Conservation (phyloP, 2,113 vertebrate species). For the Colaptes auratus region DNA sequence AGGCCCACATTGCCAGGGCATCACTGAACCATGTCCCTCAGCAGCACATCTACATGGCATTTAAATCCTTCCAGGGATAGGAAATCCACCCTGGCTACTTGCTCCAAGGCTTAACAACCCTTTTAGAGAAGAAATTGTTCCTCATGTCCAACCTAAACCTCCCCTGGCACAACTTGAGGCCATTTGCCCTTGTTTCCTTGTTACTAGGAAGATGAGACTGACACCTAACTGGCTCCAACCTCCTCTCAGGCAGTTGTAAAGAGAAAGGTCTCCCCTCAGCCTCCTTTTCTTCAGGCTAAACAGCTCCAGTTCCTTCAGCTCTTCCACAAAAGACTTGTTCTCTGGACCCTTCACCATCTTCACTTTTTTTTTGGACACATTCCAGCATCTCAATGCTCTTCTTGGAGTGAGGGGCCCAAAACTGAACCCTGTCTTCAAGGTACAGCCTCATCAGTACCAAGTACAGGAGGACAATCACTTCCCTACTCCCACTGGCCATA, state of each 20-base stretch:
- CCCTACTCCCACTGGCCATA: too few relatives aligned
- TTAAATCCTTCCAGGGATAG: too few relatives aligned
- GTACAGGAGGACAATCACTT: too few relatives aligned
- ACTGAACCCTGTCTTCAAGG: too few relatives aligned
- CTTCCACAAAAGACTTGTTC: background rate
- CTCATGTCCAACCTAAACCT: background rate
- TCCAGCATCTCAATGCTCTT: too few relatives aligned
- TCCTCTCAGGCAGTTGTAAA: background rate
- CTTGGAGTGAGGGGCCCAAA: too few relatives aligned
- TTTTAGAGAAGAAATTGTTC: too few relatives aligned
- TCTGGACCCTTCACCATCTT: background rate
- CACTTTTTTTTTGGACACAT: too few relatives aligned
- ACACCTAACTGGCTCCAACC: background rate
- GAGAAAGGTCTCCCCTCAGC: background rate
- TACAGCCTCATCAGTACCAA: too few relatives aligned
- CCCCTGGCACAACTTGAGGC: background rate
- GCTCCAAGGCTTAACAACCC: too few relatives aligned
- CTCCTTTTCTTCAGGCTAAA: background rate
- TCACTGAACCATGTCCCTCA: background rate
- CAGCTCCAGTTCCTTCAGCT: background rate
- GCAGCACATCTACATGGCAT: background rate
- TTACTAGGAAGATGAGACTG: background rate
- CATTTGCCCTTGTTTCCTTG: background rate
- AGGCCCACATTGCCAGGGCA: background rate
- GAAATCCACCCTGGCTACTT: too few relatives aligned